Conservation (phyloP, 2,113 vertebrate species). For the Oriolus oriolus region DNA sequence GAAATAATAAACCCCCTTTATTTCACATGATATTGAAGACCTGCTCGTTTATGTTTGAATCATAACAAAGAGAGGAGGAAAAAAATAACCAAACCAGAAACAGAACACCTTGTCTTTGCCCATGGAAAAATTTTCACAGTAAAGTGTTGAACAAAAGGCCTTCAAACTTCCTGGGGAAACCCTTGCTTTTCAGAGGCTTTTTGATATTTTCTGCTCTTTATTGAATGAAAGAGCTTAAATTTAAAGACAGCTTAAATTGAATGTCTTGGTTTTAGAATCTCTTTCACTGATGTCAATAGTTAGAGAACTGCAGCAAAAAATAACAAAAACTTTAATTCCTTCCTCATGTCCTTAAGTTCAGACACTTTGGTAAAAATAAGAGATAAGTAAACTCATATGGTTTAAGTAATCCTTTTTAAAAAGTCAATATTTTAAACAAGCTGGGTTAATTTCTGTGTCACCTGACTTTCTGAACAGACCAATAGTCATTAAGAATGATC, state of each 20-base stretch:
- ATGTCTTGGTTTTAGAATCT: background rate
- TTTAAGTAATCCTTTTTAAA: background rate
- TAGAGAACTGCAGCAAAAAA: background rate
- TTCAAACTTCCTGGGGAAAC: background rate
- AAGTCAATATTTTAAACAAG: background rate
- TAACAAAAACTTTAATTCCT: background rate
- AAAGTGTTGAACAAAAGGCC: background rate
- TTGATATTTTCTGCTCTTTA: background rate
- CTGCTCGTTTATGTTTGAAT: background rate
- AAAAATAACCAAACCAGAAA: background rate
- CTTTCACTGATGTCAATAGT: background rate
- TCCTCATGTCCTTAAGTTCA: background rate
- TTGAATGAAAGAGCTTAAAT: background rate
- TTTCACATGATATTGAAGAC: background rate
- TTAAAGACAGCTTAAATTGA: background rate
- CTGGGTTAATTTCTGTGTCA: background rate
- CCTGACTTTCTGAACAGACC: background rate
- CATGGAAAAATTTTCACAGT: background rate
- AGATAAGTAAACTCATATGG: background rate
- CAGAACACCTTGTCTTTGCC: background rate
- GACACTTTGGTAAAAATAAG: background rate
- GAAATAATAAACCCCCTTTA: background rate
- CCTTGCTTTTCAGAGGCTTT: background rate
- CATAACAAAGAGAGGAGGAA: background rate
- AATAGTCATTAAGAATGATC: background rate